Evolutionary conservation across 2,888 invertebrate species (phyloP).

Genomic region (Lumbricus terrestris): DNA sequence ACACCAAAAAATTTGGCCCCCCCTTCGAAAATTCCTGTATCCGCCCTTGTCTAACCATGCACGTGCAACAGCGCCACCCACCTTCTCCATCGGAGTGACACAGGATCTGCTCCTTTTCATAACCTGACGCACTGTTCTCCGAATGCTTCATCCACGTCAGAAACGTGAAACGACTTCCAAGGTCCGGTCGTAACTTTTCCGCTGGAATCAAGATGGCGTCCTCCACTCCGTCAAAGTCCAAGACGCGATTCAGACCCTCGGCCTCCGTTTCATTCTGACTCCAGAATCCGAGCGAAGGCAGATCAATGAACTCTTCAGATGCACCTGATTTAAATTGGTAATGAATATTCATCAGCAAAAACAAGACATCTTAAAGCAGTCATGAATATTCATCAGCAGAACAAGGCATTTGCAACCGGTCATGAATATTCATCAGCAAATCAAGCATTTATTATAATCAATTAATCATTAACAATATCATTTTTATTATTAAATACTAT

Average conservation of each 20-base stretch:
- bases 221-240: constrained; percentile 90
- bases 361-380: no score
- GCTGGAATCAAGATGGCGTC: constrained; percentile 70
- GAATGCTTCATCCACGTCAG: constrained; percentile 94
- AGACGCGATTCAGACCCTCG: constrained; percentile 83
- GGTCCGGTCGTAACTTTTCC: constrained; percentile 43
- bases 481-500: no score
- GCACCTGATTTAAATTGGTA: constrained; percentile 64
- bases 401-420: no score
- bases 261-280: constrained; percentile 79
- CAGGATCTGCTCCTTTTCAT: constrained; percentile 84
- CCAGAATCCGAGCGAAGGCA: constrained; percentile 73
- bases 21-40: no score
- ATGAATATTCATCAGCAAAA: not conserved
- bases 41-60: no score
- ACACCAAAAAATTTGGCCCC: no score
- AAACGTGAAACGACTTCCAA: constrained; percentile 82
- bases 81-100: constrained; percentile 97
- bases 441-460: no score
- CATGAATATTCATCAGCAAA: not conserved
- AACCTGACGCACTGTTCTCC: constrained; percentile 56
- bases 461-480: no score
- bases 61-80: constrained; percentile 54
- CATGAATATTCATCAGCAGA: no score
- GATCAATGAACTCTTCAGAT: constrained; percentile 77